Base-by-base conservation (phyloP, 1,140 invertebrate genomes). In the Tyrophagus putrescentiae region DNA sequence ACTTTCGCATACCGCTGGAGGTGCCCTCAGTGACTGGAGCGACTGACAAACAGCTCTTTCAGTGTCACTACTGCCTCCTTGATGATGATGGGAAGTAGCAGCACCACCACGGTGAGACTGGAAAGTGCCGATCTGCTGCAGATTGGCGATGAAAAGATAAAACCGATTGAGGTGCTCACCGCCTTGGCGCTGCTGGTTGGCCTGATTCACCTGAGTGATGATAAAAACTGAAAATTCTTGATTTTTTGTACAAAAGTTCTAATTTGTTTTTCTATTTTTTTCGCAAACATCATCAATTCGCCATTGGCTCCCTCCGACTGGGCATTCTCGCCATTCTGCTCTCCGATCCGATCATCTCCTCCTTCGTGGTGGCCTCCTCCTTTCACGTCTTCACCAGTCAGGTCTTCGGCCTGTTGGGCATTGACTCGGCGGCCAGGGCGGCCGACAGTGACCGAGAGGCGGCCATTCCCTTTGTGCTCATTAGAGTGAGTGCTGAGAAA, bases 331-430 rank as follows among this genome's bases (percentile, higher is more conserved):
- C 73, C 9, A 71, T 71, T 4, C 73, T 75, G 62, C 61, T 76
- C 23, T 73, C 73, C 3, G 73, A 76, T 57, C 70, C 73, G 9
- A 65, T 76, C 28, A 67, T 76, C 13, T 71, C 72, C 60, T 73
- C 74, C 7, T 75, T 76, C 60, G 73, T 73, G 16, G 73, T 73
- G 4, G 75, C 72, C 9, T 72, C 74, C 29, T 74, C 75, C 3
- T 69, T 72, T 61, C 75, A 76, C 62, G 75, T 76, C 1, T 72
- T 76, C 56, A 70, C 72, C n/a, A 72, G 70, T 63, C 75, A 76
- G 66, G 68, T 76, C 23, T 71, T 69, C 58, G 70, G 70, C 61
- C 65, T 76, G 1, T 72, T 76, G 66, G 75, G 72, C 28, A 68
- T 75, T 23, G 33, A 64, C 32, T 66, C 70, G 5, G 27, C 41